Evolutionary conservation across 2,888 invertebrate genomes (phyloP).

Genomic region (Coenonympha glycerion): DNA sequence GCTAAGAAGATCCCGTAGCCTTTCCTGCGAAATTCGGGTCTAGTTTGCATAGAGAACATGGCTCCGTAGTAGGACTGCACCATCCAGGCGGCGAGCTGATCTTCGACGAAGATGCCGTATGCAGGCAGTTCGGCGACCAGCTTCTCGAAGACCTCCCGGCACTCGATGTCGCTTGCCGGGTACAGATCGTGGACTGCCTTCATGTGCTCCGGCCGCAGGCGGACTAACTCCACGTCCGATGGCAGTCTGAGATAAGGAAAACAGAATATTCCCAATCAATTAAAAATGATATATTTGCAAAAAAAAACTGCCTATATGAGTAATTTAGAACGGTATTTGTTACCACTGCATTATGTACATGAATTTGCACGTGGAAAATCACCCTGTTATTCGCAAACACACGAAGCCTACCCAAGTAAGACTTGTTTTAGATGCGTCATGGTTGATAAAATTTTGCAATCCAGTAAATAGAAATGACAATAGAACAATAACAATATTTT

Average conservation of each 20-base stretch:
- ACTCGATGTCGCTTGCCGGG: slow-evolving; percentile 92
- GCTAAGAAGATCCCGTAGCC: slow-evolving; percentile 86
- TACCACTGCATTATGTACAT: background rate
- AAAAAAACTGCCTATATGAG: too few species aligned
- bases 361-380: background rate
- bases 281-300: too few species aligned
- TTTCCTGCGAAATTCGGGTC: slow-evolving; percentile 83
- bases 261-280: background rate
- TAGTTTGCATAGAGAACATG: slow-evolving; percentile 94
- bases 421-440: too few species aligned
- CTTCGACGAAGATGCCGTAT: slow-evolving; percentile 85
- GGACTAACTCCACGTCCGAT: slow-evolving; percentile 85
- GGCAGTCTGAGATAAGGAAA: slow-evolving; percentile 57
- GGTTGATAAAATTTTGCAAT: too few species aligned
- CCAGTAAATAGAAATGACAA: too few species aligned
- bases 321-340: too few species aligned
- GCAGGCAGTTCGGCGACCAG: slow-evolving; percentile 86
- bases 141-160: slow-evolving; percentile 87
- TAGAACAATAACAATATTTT: too few species aligned
- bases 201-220: slow-evolving; percentile 85
- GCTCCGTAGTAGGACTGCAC: slow-evolving; percentile 93
- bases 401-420: too few species aligned
- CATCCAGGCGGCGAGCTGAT: slow-evolving; percentile 91
- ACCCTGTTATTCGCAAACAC: background rate
- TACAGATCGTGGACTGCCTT: slow-evolving; percentile 89